Evolutionary conservation across 2,888 invertebrate species (phyloP).

Genomic region (Pseudoips prasinana): DNA sequence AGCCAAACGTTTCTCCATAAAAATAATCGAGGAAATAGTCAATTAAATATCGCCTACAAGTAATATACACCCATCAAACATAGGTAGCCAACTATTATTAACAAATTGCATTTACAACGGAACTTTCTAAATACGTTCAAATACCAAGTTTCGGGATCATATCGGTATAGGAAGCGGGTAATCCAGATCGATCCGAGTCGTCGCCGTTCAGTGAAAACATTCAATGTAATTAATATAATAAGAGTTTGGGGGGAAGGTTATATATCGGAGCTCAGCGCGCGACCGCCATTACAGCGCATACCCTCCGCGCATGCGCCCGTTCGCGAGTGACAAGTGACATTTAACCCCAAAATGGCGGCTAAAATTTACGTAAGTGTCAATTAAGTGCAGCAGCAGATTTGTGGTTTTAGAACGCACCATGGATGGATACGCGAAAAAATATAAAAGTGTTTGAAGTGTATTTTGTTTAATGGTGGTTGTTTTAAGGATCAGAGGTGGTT

Average conservation of each 20-base stretch:
- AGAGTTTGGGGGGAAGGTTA: constrained; percentile 74
- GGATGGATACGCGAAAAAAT: constrained; percentile 40
- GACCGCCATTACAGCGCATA: constrained; percentile 74
- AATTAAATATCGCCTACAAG: too few relatives aligned
- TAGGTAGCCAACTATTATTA: too few relatives aligned
- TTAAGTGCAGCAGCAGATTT: constrained; percentile 62
- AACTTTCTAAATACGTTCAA: constrained; percentile 23
- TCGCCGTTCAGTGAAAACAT: constrained; percentile 63
- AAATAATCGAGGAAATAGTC: too few relatives aligned
- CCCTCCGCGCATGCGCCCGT: constrained; percentile 65
- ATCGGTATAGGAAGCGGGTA: constrained; percentile 59
- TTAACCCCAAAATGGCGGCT: constrained; percentile 71
- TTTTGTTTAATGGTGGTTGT: constrained; percentile 18
- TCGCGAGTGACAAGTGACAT: constrained; percentile 72
- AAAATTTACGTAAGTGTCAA: constrained; percentile 80
- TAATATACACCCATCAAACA: too few relatives aligned
- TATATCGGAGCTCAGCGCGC: constrained; percentile 50
- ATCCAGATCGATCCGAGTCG: constrained; percentile 62
- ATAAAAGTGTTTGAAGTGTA: constrained; percentile 35
- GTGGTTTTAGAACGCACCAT: constrained; percentile 71
- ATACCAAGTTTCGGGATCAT: constrained; percentile 34
- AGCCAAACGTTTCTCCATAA: too few relatives aligned
- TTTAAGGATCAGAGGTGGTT: constrained; percentile 53
- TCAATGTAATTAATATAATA: constrained; percentile 75
- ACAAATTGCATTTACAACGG: too few relatives aligned